Base-by-base conservation (phyloP, 1,140 invertebrate species). In the Atta cephalotes region DNA sequence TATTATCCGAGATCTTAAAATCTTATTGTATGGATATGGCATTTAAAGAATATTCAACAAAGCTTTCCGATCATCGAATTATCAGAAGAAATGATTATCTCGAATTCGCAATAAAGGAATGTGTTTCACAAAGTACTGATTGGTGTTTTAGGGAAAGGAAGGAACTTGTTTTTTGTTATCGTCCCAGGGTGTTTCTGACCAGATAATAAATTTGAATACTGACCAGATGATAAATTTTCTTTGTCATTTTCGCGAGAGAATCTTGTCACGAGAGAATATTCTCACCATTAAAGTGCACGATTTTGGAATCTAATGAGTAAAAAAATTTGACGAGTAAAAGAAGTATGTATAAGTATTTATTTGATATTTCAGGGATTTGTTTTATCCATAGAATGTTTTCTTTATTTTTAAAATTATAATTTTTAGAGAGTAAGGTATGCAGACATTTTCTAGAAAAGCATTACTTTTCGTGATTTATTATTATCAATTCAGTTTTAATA, bases 181-280 rank as follows among this genome's bases (percentile, higher is more conserved):
- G 85, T 35, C 28, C 65, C 82, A 45, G 56, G 49, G 77, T 86
- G 79, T 92, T 87, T 92, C 82, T 66, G 70, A 68, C 62, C 81
- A 62, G 76, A 71, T 25, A 25, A 25, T 25, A 25, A 25, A 25
- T 25, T 25, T 25, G 25, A 28, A 28, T 28, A 28, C 79, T 66
- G 63, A 68, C 62, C 78, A 62, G 76, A 71, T 82, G 89, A 90
- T 90, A 92, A 91, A 92, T 92, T 92, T 91, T 92, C 90, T 79
- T 82, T 66, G 78, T 89, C 91, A 91, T 92, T 90, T 90, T 90
- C 68, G 60, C 88, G 65, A 77, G 86, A 91, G 86, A 84, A 91
- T 91, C 88, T 91, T 90, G 88, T 91, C 90, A 88, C 84, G 86
- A 86, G 63, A 71, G 71, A 68, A 90, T 85, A 68, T 65, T 79